Percentiles rank a stretch among this genome's conserved stretches.
These are phyloP conservation scores for Cathartes aura DNA, from an alignment of 2,113 vertebrate genomes.

Conservation along the genomic window DNA sequence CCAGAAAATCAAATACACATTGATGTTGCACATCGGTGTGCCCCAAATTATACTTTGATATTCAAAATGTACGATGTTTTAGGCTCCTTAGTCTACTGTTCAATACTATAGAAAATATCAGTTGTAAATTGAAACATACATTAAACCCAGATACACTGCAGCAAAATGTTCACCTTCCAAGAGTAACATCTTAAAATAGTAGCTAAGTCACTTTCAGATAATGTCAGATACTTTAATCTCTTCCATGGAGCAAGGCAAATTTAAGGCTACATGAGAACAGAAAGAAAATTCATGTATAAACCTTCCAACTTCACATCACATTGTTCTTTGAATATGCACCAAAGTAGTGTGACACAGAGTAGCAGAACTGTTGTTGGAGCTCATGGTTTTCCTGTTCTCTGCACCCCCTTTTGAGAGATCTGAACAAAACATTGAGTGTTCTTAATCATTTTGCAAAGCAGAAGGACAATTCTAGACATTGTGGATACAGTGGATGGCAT, in stretches of 20 bases:
- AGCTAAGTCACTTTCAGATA: background rate
- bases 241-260: background rate
- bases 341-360: background rate
- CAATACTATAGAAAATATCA: background rate
- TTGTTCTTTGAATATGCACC: constrained; percentile 32
- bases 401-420: background rate
- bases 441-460: constrained; percentile 3
- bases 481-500: background rate
- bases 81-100: background rate
- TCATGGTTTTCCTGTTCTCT: constrained; percentile 25
- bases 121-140: background rate
- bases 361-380: constrained; percentile 28
- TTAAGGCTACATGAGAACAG: background rate
- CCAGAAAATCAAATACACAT: background rate
- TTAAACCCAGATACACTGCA: background rate
- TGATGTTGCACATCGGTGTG: background rate
- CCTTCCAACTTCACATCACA: background rate
- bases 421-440: constrained; percentile 19
- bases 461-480: background rate
- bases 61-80: background rate
- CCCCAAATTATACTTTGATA: background rate
- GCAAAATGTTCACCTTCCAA: background rate
- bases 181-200: background rate
- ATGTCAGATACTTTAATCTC: background rate
- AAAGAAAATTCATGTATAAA: constrained; percentile 1